phyloP scores from a whole-genome alignment of 2,797 vertebrate genomes.

The Diglossa cyanea region DNA sequence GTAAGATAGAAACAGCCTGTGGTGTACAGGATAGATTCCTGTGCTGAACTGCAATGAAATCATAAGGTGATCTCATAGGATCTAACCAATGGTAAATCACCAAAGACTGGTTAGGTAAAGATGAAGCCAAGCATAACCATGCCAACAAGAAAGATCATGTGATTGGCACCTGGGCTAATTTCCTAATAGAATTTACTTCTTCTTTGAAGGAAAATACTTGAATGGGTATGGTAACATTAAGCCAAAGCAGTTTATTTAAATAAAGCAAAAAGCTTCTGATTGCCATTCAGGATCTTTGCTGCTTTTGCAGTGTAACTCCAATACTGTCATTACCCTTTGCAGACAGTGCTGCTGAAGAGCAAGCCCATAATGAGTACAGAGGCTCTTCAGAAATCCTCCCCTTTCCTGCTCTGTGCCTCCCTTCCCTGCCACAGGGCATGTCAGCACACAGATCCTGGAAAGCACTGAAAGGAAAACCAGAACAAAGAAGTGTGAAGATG shows the following conservation, averaged over 20 bases:
- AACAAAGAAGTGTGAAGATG: not conserved
- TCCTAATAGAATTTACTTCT: not conserved
- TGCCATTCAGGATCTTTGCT: not conserved
- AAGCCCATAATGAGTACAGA: fast-evolving
- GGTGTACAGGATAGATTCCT: not conserved
- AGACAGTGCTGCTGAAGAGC: not conserved
- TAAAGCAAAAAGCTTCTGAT: not conserved
- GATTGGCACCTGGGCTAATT: not conserved
- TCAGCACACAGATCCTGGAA: not conserved
- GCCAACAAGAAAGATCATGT: not conserved
- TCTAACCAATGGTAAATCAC: not conserved
- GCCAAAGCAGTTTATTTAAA: not conserved
- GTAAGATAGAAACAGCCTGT: not conserved
- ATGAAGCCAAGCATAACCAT: not conserved
- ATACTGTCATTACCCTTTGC: not conserved
- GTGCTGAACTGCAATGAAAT: not conserved
- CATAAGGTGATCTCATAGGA: not conserved
- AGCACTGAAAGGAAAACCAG: not conserved
- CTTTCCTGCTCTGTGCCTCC: not conserved
- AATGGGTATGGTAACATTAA: not conserved
- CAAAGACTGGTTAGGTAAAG: not conserved
- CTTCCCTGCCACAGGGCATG: not conserved
- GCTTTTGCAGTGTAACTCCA: not conserved
- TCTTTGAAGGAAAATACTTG: not conserved
- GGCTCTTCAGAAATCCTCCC: not conserved